phyloP scores from a whole-genome alignment of 2,888 invertebrate species.

The Aelia acuminata region DNA sequence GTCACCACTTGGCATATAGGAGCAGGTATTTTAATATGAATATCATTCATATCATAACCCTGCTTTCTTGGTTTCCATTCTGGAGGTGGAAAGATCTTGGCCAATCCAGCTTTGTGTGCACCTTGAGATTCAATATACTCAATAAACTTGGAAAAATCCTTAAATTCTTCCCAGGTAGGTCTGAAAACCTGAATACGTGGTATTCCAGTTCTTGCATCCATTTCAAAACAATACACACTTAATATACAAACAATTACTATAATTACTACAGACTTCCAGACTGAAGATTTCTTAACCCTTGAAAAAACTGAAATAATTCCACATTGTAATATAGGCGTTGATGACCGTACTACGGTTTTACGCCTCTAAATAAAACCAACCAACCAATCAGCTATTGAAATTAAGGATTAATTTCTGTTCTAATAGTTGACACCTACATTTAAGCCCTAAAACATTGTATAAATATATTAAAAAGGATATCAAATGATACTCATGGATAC shows the following conservation, averaged over 20 bases:
- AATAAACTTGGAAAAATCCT: slow-evolving; percentile 92
- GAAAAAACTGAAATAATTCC: too few species aligned
- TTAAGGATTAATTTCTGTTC: too few species aligned
- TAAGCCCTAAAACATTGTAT: too few species aligned
- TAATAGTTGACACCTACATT: too few species aligned
- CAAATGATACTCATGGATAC: too few species aligned
- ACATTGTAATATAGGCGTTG: too few species aligned
- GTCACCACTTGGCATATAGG: slow-evolving; percentile 91
- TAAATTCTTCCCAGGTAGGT: slow-evolving; percentile 97
- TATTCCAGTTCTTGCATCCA: slow-evolving; percentile 48
- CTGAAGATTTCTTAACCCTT: too few species aligned
- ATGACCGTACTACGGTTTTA: too few species aligned
- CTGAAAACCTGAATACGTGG: slow-evolving; percentile 82
- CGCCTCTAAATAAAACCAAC: too few species aligned
- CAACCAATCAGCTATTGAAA: too few species aligned
- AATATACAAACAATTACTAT: slow-evolving; percentile 31
- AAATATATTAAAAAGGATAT: too few species aligned
- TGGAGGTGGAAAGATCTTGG: slow-evolving; percentile 94
- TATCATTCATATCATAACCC: slow-evolving; percentile 86
- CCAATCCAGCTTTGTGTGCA: slow-evolving; percentile 94
- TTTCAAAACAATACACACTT: not conserved
- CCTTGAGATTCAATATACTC: slow-evolving; percentile 91
- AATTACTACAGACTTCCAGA: too few species aligned
- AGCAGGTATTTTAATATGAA: slow-evolving; percentile 90
- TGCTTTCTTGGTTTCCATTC: slow-evolving; percentile 93